A percentile compares a stretch with the other conserved stretches of the same genome.
Evolutionary conservation across 2,797 vertebrate genomes (phyloP).

Genomic region (Rallus crepitans): DNA sequence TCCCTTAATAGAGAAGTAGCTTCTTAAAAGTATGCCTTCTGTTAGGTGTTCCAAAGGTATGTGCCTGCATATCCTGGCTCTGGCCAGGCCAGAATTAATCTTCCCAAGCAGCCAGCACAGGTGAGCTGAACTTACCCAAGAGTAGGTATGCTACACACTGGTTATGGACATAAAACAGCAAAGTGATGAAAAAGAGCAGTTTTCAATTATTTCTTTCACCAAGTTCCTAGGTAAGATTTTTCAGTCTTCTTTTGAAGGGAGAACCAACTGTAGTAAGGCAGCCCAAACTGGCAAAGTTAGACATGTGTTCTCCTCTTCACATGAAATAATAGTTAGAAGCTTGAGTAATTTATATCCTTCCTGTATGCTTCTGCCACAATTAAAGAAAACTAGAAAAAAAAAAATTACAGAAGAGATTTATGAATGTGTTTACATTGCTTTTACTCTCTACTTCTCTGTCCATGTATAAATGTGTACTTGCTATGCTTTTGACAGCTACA

Average conservation of each 20-base stretch:
- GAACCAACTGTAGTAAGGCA: background rate
- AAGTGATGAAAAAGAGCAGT: background rate
- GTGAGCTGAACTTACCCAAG: background rate
- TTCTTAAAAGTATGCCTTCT: background rate
- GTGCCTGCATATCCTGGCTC: background rate
- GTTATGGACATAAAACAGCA: background rate
- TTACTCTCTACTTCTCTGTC: background rate
- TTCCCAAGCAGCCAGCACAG: no score
- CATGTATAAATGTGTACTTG: accelerated
- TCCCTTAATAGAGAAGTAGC: background rate
- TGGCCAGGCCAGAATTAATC: no score
- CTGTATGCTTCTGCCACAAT: background rate
- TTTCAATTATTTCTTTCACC: background rate
- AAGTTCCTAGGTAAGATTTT: background rate
- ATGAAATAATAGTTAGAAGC: background rate
- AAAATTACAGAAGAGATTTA: background rate
- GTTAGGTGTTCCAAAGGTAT: background rate
- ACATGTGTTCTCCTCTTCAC: accelerated
- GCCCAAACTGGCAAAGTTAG: background rate
- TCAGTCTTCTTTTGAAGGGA: background rate
- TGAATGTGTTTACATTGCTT: accelerated
- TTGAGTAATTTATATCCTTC: background rate
- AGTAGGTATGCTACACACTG: background rate
- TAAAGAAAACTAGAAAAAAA: background rate
- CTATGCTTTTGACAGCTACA: background rate